These are phyloP conservation scores for Nyctereutes procyonoides DNA, from an alignment of 2,113 vertebrate genomes.

Conservation along the genomic window DNA sequence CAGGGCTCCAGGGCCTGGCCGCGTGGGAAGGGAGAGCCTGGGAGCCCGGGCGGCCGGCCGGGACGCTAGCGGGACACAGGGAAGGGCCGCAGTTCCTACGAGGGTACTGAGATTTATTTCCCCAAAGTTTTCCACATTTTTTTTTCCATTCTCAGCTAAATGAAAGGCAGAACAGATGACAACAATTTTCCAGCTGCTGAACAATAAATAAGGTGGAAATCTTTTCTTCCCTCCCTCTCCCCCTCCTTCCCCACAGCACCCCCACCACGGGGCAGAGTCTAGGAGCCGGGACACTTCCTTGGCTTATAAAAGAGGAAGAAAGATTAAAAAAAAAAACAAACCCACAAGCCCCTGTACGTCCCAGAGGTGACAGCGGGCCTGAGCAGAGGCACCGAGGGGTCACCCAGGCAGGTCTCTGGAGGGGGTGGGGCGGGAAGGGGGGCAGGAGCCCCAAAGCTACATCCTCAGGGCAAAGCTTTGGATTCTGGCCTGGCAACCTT, in stretches of 20 bases:
- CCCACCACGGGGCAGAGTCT: not conserved
- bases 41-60: not conserved
- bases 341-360: not conserved
- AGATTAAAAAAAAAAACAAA: not conserved
- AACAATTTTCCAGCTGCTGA: conserved; percentile 82
- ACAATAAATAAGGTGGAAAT: conserved; percentile 82
- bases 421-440: not conserved
- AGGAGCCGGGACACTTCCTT: conserved; percentile 57
- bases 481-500: not conserved
- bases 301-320: conserved; percentile 35
- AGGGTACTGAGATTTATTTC: conserved; percentile 75
- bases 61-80: not conserved
- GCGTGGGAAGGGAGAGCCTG: no score
- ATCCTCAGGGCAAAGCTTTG: not conserved
- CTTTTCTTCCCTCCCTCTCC: not conserved
- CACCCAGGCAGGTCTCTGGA: not conserved
- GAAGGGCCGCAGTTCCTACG: conserved; percentile 14
- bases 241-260: not conserved
- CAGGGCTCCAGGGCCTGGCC: not conserved
- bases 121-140: conserved; percentile 79
- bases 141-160: conserved; percentile 77
- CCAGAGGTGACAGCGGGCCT: not conserved
- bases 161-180: conserved; percentile 81
- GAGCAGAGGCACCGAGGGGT: not conserved
- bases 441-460: not conserved